Evolutionary conservation across 1,140 invertebrate genomes (phyloP).

Genomic region (Ridgeia piscesae): DNA sequence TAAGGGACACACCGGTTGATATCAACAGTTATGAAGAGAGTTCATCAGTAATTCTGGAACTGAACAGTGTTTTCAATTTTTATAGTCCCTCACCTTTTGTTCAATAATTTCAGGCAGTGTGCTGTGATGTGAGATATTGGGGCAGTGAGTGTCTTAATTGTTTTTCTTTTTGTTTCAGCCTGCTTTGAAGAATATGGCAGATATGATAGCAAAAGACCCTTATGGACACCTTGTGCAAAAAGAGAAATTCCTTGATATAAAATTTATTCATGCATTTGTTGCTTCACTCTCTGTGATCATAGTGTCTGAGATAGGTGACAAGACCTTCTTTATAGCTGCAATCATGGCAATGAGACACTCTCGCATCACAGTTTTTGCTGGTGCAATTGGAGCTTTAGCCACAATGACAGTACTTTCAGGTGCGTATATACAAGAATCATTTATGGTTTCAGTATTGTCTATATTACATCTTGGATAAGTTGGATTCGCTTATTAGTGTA

Average conservation of each 20-base stretch:
- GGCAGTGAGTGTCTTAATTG: too few species aligned
- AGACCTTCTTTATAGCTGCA: constrained; percentile 99
- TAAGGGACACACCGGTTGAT: too few species aligned
- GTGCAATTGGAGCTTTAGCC: constrained; percentile 87
- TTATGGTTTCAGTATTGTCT: too few species aligned
- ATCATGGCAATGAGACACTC: constrained; percentile 99
- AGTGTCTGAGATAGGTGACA: constrained; percentile 97
- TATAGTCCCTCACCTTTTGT: too few species aligned
- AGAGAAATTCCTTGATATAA: constrained; percentile 51
- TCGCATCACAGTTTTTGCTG: constrained; percentile 85
- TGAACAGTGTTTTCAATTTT: too few species aligned
- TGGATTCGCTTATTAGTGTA: too few species aligned
- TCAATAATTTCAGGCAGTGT: not conserved
- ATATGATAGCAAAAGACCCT: constrained; percentile 8
- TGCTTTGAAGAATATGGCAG: constrained; percentile 5
- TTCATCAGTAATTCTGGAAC: too few species aligned
- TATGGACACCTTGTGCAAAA: constrained; percentile 9
- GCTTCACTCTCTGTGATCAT: constrained; percentile 94
- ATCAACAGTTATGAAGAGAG: too few species aligned
- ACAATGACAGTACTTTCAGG: constrained; percentile 95
- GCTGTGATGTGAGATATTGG: too few species aligned
- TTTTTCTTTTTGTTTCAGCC: not conserved
- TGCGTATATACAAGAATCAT: constrained; percentile 51
- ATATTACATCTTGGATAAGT: too few species aligned
- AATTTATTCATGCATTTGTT: constrained; percentile 91